Evolutionary conservation across 2,888 invertebrate genomes (phyloP), one percentile per base, ranked within the genome.

Genomic region (Microctonus aethiopoides): DNA sequence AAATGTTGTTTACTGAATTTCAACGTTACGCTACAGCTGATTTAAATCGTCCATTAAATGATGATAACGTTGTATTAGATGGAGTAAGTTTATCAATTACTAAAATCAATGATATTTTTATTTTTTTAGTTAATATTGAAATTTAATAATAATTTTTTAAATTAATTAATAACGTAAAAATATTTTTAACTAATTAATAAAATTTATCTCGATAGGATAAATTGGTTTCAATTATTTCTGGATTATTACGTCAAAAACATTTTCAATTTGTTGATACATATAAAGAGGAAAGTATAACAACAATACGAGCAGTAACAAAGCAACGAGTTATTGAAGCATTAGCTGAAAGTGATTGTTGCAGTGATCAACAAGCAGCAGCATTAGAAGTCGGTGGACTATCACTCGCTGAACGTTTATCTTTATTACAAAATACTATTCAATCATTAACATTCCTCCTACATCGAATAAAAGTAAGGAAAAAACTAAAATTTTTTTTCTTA

Each of bases 1-100:
- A 96, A 88, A 97, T 99, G 97, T 90, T 99, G 77, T 94, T 93
- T 73, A 95, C 95, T 67, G 99, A 99, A 87, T 98, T 99, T 86
- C 94, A 95, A 81, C 91, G 95, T 77, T 95, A 96, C 86, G 92
- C 97, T 64, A 95, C 97, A 3, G 91, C 94, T 16, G 98, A 99
- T 87, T 89, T 99, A 24, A 97, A 96, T 87, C 89, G 97, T 79
- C 95, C 96, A 10, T 89, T 89, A 71, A 91, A 89, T 81, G 88
- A 87, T 20, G 88, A 89, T 65, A 88, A 88, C 72, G 90, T 90
- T 67, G 90, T 93, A 73, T 89, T 93, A 72, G 94, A 94, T 79
- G 88, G 87, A 83, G 89, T 89, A 81, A 81, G 82, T 77, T 32
- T n/a, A n/a, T n/a, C n/a, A n/a, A n/a, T n/a, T n/a, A n/a, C n/a